A percentile compares a stretch with the other conserved stretches of the same genome.
Conservation (phyloP, 2,797 vertebrate species). For the Gallinago stenura region DNA sequence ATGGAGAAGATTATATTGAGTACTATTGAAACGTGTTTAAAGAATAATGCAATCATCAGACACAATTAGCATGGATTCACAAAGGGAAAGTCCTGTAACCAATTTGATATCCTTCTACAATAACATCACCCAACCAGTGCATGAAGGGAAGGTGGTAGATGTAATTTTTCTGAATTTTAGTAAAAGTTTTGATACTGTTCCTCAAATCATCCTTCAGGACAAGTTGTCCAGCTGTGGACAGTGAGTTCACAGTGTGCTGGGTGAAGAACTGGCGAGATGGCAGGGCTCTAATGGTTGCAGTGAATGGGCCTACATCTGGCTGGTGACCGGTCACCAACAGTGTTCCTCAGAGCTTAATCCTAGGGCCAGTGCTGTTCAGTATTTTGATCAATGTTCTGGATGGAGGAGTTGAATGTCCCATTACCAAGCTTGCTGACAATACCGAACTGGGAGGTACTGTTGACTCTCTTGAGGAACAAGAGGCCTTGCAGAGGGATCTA, state of each 20-base stretch:
- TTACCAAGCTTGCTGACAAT: background rate
- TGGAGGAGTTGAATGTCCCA: background rate
- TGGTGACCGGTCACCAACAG: fast-evolving
- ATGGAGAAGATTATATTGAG: background rate
- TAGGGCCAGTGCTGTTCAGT: background rate
- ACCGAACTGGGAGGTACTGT: background rate
- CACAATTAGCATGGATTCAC: background rate
- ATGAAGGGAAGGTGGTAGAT: background rate
- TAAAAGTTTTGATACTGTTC: background rate
- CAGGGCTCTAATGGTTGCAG: background rate
- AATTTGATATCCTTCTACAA: background rate
- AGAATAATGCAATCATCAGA: background rate
- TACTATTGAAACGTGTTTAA: background rate
- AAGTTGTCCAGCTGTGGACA: background rate
- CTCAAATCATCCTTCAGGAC: background rate
- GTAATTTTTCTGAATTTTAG: background rate
- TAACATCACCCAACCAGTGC: background rate
- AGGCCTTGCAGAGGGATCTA: background rate
- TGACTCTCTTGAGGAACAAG: background rate
- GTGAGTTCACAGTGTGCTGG: fast-evolving
- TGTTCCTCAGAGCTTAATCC: background rate
- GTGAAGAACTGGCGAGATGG: fast-evolving
- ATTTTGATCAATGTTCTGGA: background rate
- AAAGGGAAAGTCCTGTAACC: background rate
- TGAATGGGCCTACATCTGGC: background rate